These are phyloP conservation scores for Erythrocebus patas DNA, from an alignment of 2,113 vertebrate genomes.

Conservation along the genomic window DNA sequence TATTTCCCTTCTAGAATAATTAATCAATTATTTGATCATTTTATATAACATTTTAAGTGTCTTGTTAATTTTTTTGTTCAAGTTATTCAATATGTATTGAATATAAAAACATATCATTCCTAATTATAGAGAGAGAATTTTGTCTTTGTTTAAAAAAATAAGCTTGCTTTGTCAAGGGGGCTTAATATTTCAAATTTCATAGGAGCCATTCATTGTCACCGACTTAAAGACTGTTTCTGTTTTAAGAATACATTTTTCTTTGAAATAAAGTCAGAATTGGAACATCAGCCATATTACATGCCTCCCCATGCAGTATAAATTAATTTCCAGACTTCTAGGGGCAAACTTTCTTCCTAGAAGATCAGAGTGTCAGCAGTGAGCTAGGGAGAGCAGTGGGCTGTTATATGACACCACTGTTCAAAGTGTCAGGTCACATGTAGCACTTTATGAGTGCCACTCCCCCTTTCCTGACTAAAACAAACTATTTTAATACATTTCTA, in stretches of 20 bases:
- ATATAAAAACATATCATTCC: background rate
- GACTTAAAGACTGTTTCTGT: background rate
- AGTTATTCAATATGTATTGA: background rate
- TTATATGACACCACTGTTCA: background rate
- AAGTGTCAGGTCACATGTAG: background rate
- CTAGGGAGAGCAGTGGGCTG: background rate
- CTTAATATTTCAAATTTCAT: background rate
- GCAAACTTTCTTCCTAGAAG: background rate
- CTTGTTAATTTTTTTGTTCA: background rate
- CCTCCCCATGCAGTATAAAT: background rate
- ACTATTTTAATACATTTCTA: background rate
- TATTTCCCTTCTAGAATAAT: background rate
- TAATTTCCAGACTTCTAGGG: background rate
- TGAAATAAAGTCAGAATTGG: background rate
- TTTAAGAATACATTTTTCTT: slow-evolving; percentile 25
- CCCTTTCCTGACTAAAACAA: background rate
- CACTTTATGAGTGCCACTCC: background rate
- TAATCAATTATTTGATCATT: background rate
- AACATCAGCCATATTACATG: background rate
- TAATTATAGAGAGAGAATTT: background rate
- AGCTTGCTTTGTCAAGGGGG: background rate
- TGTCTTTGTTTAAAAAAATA: background rate
- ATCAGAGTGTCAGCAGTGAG: background rate
- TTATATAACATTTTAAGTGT: background rate
- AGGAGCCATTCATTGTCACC: background rate